phyloP scores from a whole-genome alignment of 2,888 invertebrate species.

The Crocallis elinguaria region DNA sequence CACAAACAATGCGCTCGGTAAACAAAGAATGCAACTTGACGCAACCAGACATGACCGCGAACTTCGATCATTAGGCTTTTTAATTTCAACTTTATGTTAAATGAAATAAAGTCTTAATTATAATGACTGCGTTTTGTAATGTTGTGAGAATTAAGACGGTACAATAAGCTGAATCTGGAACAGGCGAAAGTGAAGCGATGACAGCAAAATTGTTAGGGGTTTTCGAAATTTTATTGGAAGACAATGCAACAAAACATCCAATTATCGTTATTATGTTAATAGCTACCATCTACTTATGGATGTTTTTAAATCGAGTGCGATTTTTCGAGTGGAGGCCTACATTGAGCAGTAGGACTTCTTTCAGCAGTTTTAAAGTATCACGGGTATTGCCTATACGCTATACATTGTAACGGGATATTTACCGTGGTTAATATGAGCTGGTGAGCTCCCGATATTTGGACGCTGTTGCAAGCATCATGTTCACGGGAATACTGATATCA shows the following conservation, averaged over 20 bases:
- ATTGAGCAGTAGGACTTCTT: no score
- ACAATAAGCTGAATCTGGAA: conserved; percentile 53
- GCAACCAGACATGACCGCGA: conserved; percentile 39
- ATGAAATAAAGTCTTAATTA: conserved; percentile 30
- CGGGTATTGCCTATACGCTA: no score
- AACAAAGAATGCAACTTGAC: conserved; percentile 34
- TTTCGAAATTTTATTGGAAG: conserved; percentile 33
- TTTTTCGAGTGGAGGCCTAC: no score
- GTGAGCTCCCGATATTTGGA: no score
- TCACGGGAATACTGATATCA: no score
- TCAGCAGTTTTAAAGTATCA: no score
- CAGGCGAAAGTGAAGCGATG: conserved; percentile 63
- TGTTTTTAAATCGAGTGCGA: no score
- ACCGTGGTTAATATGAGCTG: no score
- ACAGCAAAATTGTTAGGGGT: conserved; percentile 44
- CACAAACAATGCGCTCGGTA: conserved; percentile 25
- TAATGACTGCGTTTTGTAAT: conserved; percentile 33
- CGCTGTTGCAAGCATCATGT: no score
- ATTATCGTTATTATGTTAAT: no score
- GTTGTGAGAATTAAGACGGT: conserved; percentile 42
- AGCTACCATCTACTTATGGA: no score
- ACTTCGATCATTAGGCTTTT: conserved; percentile 26
- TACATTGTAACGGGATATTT: no score
- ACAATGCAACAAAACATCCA: neutral
- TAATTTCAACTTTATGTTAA: conserved; percentile 28